These are phyloP conservation scores for Caenorhabditis doughertyi DNA, from an alignment of 2,888 invertebrate genomes.

Conservation along the genomic window DNA sequence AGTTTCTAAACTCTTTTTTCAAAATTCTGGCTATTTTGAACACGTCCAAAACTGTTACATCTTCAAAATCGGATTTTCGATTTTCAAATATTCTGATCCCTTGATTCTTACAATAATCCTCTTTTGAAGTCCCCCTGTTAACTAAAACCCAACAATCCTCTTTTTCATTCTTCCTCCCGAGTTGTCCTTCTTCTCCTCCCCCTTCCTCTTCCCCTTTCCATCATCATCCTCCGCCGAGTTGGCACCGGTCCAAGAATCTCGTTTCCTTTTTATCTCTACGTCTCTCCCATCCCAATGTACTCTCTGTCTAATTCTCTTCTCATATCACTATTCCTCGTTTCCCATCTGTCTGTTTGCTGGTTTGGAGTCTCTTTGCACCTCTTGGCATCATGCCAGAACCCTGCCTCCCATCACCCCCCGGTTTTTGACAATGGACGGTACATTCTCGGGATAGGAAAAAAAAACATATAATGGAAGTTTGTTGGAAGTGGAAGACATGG, in stretches of 20 bases:
- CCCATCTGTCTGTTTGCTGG: constrained; percentile 45
- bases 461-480: neutral
- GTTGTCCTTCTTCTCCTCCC: neutral
- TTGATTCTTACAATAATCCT: too few species aligned
- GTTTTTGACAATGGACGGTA: constrained; percentile 15
- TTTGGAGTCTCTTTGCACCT: constrained; percentile 22
- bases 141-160: neutral
- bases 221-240: constrained; percentile 15
- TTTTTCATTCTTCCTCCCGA: neutral
- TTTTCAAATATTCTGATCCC: neutral
- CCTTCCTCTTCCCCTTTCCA: neutral
- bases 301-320: neutral
- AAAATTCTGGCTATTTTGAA: too few species aligned
- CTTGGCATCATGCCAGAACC: constrained; percentile 58
- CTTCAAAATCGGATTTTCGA: neutral
- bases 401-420: too few species aligned
- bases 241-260: constrained; percentile 53
- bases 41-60: too few species aligned
- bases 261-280: constrained; percentile 4
- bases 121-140: neutral
- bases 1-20: too few species aligned
- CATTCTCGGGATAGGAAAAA: constrained; percentile 1
- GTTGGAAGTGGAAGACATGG: too few species aligned
- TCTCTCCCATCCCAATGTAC: neutral
- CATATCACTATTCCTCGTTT: constrained; percentile 11